phyloP scores from a whole-genome alignment of 2,113 vertebrate genomes.

The Sander vitreus region DNA sequence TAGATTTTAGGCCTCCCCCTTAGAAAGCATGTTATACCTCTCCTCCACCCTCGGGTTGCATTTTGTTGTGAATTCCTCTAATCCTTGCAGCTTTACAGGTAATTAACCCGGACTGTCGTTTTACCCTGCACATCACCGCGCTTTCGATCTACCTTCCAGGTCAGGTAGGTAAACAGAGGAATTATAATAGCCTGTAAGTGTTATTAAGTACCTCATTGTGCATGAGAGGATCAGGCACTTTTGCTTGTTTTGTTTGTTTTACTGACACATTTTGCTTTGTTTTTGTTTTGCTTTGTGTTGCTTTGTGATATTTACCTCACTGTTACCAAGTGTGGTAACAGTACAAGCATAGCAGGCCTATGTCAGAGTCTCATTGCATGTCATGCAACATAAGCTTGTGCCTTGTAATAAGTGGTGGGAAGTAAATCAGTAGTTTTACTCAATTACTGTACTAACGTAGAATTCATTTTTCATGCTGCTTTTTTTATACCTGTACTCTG shows the following conservation, averaged over 20 bases:
- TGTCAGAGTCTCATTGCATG: background rate
- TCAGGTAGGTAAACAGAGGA: conserved; percentile 64
- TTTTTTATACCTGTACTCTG: background rate
- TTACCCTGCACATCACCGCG: conserved; percentile 36
- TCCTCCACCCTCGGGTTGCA: conserved; percentile 28
- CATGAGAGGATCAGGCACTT: conserved; percentile 42
- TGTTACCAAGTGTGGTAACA: too few relatives aligned
- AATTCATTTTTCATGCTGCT: background rate
- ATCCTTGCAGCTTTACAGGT: conserved; percentile 72
- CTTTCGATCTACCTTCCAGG: conserved; percentile 65
- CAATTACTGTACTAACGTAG: background rate
- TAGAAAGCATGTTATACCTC: conserved; percentile 49
- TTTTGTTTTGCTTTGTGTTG: conserved; percentile 18
- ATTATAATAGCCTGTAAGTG: conserved; percentile 53
- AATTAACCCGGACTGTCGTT: conserved; percentile 73
- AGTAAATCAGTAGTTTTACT: background rate
- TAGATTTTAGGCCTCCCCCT: conserved; percentile 34
- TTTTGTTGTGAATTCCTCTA: conserved; percentile 66
- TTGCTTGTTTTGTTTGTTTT: conserved; percentile 42
- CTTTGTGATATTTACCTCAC: conserved; percentile 7
- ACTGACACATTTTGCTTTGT: conserved; percentile 9
- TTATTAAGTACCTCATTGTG: conserved; percentile 55
- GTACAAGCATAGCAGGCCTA: background rate
- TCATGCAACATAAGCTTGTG: background rate
- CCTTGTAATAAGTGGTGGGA: background rate